These are phyloP conservation scores for Amblyopsis rosae DNA, from an alignment of 2,113 vertebrate genomes.

Conservation along the genomic window DNA sequence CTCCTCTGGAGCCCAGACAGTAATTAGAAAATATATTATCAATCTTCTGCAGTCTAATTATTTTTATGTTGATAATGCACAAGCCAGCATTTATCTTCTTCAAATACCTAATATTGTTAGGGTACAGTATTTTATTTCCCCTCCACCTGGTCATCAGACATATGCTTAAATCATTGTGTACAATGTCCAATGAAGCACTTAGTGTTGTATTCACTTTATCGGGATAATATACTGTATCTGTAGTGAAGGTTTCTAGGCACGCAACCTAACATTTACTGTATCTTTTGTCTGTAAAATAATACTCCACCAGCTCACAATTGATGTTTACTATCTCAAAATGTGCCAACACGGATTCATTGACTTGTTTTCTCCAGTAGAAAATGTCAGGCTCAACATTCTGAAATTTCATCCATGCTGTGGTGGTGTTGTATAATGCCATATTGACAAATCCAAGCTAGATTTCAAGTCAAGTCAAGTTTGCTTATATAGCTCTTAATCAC, in stretches of 20 bases:
- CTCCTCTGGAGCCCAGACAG: too few species aligned
- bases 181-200: background rate
- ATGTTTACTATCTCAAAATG: background rate
- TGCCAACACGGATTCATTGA: background rate
- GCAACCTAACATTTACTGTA: background rate
- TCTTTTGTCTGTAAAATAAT: background rate
- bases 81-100: background rate
- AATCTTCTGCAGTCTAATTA: constrained; percentile 28
- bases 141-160: too few species aligned
- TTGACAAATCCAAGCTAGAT: background rate
- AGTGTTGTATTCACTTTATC: background rate
- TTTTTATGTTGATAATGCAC: background rate
- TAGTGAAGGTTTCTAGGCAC: background rate
- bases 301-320: background rate
- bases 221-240: too few species aligned
- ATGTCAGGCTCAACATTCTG: background rate
- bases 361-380: constrained; percentile 7
- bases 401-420: background rate
- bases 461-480: background rate
- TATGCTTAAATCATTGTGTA: background rate
- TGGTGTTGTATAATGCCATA: constrained; percentile 5
- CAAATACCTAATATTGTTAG: too few species aligned
- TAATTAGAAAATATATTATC: too few species aligned
- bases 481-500: too few species aligned
- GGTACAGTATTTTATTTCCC: too few species aligned